phyloP scores from a whole-genome alignment of 2,888 invertebrate species.

The Xanthia togata region DNA sequence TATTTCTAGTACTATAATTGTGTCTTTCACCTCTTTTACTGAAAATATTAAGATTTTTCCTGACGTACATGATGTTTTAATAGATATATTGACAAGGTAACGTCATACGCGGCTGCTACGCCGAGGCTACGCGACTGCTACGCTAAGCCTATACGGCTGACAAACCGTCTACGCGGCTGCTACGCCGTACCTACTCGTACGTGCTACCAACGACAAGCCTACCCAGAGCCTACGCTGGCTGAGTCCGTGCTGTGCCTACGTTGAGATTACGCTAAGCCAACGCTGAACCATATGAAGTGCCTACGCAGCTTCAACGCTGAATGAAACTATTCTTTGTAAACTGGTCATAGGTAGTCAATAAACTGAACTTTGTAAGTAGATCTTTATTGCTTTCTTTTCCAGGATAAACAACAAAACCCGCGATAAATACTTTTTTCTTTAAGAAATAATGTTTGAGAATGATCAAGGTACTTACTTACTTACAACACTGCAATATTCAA shows the following conservation, averaged over 20 bases:
- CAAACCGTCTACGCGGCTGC: background rate
- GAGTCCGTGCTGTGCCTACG: background rate
- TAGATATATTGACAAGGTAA: too few relatives aligned
- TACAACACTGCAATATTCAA: conserved; percentile 3
- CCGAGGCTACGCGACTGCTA: background rate
- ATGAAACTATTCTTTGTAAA: background rate
- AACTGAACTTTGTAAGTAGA: background rate
- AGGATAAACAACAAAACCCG: background rate
- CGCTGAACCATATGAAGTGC: background rate
- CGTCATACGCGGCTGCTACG: background rate
- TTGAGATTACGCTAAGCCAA: too few relatives aligned
- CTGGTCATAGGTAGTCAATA: too few relatives aligned
- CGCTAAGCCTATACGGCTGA: background rate
- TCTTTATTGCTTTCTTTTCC: background rate
- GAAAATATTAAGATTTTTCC: too few relatives aligned
- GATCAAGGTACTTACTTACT: background rate
- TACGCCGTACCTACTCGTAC: too few relatives aligned
- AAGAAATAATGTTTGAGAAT: background rate
- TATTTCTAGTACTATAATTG: too few relatives aligned
- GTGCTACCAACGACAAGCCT: background rate
- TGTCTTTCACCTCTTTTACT: too few relatives aligned
- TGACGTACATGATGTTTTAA: too few relatives aligned
- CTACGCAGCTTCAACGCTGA: background rate
- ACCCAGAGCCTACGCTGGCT: background rate
- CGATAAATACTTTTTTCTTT: background rate